Evolutionary conservation across 2,113 vertebrate genomes (phyloP).

Genomic region (Bostrychus sinensis): DNA sequence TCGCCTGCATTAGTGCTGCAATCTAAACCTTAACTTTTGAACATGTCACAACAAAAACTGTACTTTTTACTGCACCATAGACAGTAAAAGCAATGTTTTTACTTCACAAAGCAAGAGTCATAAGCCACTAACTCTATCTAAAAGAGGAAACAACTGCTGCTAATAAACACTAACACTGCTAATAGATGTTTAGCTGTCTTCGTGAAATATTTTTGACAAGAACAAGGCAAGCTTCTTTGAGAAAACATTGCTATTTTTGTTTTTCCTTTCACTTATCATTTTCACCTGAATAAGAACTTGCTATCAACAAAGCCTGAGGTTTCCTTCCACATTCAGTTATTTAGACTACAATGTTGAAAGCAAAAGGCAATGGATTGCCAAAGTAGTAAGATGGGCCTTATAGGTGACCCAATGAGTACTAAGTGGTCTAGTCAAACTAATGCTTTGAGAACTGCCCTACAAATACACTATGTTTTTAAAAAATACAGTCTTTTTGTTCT

Average conservation of each 20-base stretch:
- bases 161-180: not conserved
- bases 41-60: not conserved
- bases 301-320: not conserved
- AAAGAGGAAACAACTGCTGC: not conserved
- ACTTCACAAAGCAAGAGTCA: constrained; percentile 1
- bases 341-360: not conserved
- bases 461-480: too few relatives aligned
- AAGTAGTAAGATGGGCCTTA: not conserved
- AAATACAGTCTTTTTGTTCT: too few relatives aligned
- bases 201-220: not conserved
- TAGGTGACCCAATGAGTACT: too few relatives aligned
- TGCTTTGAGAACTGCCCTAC: too few relatives aligned
- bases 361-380: constrained; percentile 3
- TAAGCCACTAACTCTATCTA: not conserved
- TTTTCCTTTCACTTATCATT: constrained; percentile 4
- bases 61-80: not conserved
- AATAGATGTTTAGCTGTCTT: not conserved
- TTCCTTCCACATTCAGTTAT: not conserved
- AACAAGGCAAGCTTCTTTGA: not conserved
- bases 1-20: too few relatives aligned
- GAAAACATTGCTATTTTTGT: constrained; percentile 1
- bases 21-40: too few relatives aligned
- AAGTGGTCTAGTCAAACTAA: too few relatives aligned
- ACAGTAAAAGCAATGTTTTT: not conserved
- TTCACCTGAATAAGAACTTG: not conserved